These are phyloP conservation scores for Hyles euphorbiae DNA, from an alignment of 1,140 invertebrate species.

Conservation along the genomic window DNA sequence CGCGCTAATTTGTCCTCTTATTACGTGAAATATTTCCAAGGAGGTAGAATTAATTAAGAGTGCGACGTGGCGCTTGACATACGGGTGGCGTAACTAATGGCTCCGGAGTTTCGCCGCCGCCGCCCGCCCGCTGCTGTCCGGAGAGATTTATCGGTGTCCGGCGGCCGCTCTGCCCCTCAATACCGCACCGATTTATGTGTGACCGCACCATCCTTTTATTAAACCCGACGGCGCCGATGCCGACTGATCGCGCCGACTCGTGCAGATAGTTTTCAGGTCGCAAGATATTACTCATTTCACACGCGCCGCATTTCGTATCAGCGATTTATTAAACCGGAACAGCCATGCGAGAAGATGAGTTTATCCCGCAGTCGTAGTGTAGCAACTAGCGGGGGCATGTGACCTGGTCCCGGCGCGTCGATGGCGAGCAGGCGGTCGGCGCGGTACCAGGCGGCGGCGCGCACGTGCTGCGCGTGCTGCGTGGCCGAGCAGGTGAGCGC, in stretches of 20 bases:
- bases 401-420: constrained; percentile 39
- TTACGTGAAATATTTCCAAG: constrained; percentile 3
- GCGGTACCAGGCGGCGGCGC: constrained; percentile 41
- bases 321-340: too few relatives aligned
- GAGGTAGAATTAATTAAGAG: constrained; percentile 7
- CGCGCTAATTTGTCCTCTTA: background rate
- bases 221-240: too few relatives aligned
- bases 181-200: constrained; percentile 14
- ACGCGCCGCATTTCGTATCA: too few relatives aligned
- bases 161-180: background rate
- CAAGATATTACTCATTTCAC: too few relatives aligned
- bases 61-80: constrained; percentile 2
- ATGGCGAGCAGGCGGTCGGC: constrained; percentile 35
- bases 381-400: background rate
- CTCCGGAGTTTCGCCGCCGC: constrained; percentile 3
- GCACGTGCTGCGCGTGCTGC: constrained; percentile 20
- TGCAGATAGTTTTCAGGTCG: too few relatives aligned
- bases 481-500: constrained; percentile 30
- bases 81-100: constrained; percentile 6
- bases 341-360: too few relatives aligned
- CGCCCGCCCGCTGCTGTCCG: background rate
- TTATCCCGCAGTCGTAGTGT: too few relatives aligned
- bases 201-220: too few relatives aligned
- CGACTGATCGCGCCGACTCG: too few relatives aligned
- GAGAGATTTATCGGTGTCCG: constrained; percentile 6